Evolutionary conservation across 1,140 invertebrate species (phyloP).

Genomic region (Tetraneura akinire): DNA sequence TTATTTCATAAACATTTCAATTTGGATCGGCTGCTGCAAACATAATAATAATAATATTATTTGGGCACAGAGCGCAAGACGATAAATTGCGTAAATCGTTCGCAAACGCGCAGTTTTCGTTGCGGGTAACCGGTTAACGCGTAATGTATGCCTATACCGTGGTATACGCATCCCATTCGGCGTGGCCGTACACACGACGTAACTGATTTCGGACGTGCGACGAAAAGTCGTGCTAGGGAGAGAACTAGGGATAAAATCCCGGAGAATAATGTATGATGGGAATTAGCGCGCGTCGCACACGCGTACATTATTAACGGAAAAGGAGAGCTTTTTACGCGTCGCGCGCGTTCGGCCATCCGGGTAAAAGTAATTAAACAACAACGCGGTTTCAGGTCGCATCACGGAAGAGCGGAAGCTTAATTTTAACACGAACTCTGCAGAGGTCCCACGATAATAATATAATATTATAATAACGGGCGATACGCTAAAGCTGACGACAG

Average conservation of each 20-base stretch:
- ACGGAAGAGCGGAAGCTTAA: slow-evolving; percentile 17
- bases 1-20: too few relatives aligned
- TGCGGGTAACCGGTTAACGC: too few relatives aligned
- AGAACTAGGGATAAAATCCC: background rate
- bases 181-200: too few relatives aligned
- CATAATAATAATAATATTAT: too few relatives aligned
- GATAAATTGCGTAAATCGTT: too few relatives aligned
- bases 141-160: too few relatives aligned
- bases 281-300: slow-evolving; percentile 20
- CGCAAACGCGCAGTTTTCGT: too few relatives aligned
- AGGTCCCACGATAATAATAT: background rate
- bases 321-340: background rate
- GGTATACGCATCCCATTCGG: too few relatives aligned
- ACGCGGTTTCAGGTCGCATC: slow-evolving; percentile 23
- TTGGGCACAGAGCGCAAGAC: too few relatives aligned
- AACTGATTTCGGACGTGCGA: slow-evolving; percentile 26
- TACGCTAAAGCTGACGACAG: background rate
- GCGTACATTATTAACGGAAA: background rate
- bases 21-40: too few relatives aligned
- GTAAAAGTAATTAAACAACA: slow-evolving; percentile 47
- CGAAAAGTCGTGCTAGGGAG: background rate
- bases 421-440: background rate
- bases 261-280: too few relatives aligned
- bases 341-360: background rate
- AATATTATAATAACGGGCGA: slow-evolving; percentile 12